Evolutionary conservation across 2,797 vertebrate species (phyloP).

Genomic region (Pipistrellus nathusii): DNA sequence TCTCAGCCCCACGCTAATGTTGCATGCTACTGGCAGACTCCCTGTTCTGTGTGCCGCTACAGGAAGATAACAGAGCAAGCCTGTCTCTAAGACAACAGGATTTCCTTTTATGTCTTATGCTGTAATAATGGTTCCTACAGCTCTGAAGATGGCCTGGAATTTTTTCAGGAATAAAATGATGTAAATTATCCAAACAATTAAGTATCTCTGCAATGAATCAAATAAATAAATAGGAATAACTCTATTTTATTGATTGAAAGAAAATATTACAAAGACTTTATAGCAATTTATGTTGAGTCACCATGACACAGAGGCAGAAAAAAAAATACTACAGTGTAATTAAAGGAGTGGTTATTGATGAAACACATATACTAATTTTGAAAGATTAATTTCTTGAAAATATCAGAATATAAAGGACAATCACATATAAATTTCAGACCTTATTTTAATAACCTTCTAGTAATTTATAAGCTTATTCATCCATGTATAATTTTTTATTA

Average conservation of each 20-base stretch:
- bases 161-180: constrained; percentile 84
- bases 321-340: constrained; percentile 81
- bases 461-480: not conserved
- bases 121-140: constrained; percentile 81
- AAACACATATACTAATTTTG: not conserved
- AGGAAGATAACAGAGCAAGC: constrained; percentile 73
- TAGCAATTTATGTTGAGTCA: constrained; percentile 67
- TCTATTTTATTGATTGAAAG: constrained; percentile 80
- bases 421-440: not conserved
- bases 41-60: constrained; percentile 6
- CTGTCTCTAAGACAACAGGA: constrained; percentile 84
- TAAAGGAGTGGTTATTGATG: constrained; percentile 73
- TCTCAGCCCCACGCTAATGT: not conserved
- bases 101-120: constrained; percentile 82
- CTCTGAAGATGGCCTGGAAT: constrained; percentile 81
- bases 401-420: not conserved
- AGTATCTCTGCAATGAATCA: constrained; percentile 79
- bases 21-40: constrained; percentile 47
- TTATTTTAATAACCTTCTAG: not conserved
- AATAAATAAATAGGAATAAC: constrained; percentile 73
- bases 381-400: not conserved
- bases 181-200: constrained; percentile 85
- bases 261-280: constrained; percentile 76
- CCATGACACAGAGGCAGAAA: constrained; percentile 74
- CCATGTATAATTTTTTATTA: not conserved